phyloP scores from a whole-genome alignment of 2,113 vertebrate genomes.

The Saccopteryx bilineata region DNA sequence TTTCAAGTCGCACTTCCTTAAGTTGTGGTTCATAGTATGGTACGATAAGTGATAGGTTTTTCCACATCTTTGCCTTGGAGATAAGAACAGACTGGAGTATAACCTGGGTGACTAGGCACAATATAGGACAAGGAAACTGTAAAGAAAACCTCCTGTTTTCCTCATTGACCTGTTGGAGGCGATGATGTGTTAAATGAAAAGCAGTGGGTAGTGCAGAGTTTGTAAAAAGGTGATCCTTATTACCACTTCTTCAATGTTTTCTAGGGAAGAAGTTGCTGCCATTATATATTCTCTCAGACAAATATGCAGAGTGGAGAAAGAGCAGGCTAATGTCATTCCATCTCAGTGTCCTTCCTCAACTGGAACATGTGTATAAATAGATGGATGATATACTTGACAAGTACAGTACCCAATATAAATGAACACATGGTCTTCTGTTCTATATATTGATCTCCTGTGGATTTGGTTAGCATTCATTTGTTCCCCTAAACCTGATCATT shows the following conservation, averaged over 20 bases:
- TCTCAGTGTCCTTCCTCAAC: neutral
- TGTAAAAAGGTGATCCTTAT: neutral
- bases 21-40: neutral
- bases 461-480: constrained; percentile 23
- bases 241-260: neutral
- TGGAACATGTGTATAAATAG: neutral
- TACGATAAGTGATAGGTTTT: neutral
- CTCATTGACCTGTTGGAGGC: neutral
- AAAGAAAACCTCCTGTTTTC: neutral
- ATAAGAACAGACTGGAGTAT: neutral
- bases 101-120: neutral
- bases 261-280: neutral
- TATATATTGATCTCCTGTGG: constrained; percentile 43
- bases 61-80: neutral
- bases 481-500: constrained; percentile 28
- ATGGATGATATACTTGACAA: constrained; percentile 23
- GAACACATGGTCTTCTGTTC: neutral
- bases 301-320: neutral
- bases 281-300: neutral
- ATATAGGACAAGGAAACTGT: neutral
- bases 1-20: neutral
- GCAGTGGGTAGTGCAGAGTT: neutral
- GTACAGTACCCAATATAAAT: neutral
- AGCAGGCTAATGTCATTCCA: neutral
- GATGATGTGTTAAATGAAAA: neutral